Evolutionary conservation across 2,888 invertebrate genomes (phyloP).

Genomic region (Achlya flavicornis): DNA sequence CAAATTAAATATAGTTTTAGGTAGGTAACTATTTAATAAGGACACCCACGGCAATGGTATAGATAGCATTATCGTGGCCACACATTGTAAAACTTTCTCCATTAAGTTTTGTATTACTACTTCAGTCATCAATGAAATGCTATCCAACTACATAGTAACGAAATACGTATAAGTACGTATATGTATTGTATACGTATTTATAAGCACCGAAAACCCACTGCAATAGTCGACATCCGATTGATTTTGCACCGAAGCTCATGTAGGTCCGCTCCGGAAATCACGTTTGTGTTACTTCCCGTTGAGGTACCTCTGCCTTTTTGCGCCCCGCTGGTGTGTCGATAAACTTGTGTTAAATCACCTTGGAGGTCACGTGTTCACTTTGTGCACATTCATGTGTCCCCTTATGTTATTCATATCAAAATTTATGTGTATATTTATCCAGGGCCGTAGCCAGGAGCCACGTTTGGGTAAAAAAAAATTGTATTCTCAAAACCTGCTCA

Average conservation of each 20-base stretch:
- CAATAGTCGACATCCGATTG: constrained; percentile 58
- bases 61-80: no score
- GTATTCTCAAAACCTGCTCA: no score
- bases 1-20: not conserved
- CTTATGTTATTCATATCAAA: not conserved
- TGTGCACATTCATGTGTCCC: not conserved
- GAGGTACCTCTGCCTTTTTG: constrained; percentile 47
- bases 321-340: constrained; percentile 11
- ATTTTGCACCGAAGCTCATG: constrained; percentile 49
- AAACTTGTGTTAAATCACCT: constrained; percentile 3
- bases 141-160: not conserved
- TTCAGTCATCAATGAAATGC: no score
- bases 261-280: constrained; percentile 60
- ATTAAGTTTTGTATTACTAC: not conserved
- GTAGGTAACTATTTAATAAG: no score
- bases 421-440: not conserved
- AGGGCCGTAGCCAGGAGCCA: not conserved
- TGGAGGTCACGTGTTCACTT: not conserved
- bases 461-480: no score
- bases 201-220: constrained; percentile 30
- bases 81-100: no score
- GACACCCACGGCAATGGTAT: no score
- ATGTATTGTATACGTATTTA: not conserved
- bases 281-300: constrained; percentile 67
- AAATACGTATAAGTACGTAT: no score